Base-by-base conservation (phyloP, 2,113 vertebrate species). In the Corythoichthys intestinalis region DNA sequence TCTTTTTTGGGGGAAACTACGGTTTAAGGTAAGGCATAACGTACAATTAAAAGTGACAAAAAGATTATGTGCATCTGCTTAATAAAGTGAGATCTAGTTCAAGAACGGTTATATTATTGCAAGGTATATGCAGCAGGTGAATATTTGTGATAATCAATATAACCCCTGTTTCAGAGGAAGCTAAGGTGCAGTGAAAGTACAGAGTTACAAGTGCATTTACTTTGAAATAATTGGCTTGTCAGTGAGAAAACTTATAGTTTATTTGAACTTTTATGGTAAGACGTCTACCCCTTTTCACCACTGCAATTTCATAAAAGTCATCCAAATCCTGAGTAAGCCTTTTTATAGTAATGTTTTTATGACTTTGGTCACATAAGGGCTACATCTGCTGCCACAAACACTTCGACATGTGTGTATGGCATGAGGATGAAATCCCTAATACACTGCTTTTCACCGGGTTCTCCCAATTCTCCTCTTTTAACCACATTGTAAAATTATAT, bases 401-500 rank as follows among this genome's bases (percentile, higher is more conserved):
- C 85, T 67, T 65, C 76, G 85, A 83, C 86, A 89, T 85, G 86
- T 80, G 81, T 72, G 75, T 74, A 84, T 80, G 84, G 80, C 74
- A 83, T 70, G 60, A 79, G 71, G 76, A 83, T 57, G 63, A 69
- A 87, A 83, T 86, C 79, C 71, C 72, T 81, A 84, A 64, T 46
- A 60, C 75, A 75, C 76, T 59, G 70, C 81, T 81, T 82, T 83
- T 80, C 77, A 72, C 74, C 28, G 83, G 77, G 86, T 87, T 81
- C 79, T 75, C 82, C 78, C 66, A 78, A 71, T 69, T 73, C 74
- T 68, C 58, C 59, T 68, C 49, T 71, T 76, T 68, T 66, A 79
- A 90, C 78, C 87, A 90, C 89, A n/a, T 85, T 80, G 82, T 92
- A 91, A 92, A 92, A 88, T 76, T 79, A 77, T 82, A 82, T 68